Percentiles rank a stretch among this genome's conserved stretches.
Conservation (phyloP, 2,113 vertebrate genomes). For the Lamprologus tigripictilis region DNA sequence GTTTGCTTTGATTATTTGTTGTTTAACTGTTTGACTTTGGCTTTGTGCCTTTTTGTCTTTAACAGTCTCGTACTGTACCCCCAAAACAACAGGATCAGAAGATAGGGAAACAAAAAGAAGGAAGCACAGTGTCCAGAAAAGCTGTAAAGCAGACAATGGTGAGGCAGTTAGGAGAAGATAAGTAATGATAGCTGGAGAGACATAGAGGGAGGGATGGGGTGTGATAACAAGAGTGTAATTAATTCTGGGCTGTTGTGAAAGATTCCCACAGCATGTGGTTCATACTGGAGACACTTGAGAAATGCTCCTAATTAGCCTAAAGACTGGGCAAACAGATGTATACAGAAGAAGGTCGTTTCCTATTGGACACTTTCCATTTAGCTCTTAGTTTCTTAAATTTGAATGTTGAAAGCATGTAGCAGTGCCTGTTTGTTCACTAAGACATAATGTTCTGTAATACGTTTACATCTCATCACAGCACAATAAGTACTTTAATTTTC, state of each 20-base stretch:
- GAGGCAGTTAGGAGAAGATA: not conserved
- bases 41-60: not conserved
- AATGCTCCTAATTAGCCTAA: constrained; percentile 9
- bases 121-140: not conserved
- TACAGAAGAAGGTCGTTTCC: not conserved
- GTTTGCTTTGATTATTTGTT: not conserved
- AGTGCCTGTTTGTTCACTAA: not conserved
- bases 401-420: not conserved
- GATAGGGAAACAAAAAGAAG: not conserved
- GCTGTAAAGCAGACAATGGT: not conserved
- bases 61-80: not conserved
- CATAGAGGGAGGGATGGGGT: not conserved
- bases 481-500: not conserved
- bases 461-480: not conserved
- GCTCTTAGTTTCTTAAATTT: not conserved
- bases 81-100: not conserved
- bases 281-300: not conserved
- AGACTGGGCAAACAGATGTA: not conserved
- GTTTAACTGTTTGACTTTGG: not conserved
- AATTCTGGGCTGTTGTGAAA: constrained; percentile 11
- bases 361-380: not conserved
- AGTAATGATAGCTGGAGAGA: not conserved
- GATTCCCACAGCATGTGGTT: not conserved
- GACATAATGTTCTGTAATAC: not conserved
- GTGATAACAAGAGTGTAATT: not conserved